Percentiles rank a stretch among this genome's conserved stretches.
Conservation (phyloP, 1,140 invertebrate genomes). For the Zaprionus kolodkinae region DNA sequence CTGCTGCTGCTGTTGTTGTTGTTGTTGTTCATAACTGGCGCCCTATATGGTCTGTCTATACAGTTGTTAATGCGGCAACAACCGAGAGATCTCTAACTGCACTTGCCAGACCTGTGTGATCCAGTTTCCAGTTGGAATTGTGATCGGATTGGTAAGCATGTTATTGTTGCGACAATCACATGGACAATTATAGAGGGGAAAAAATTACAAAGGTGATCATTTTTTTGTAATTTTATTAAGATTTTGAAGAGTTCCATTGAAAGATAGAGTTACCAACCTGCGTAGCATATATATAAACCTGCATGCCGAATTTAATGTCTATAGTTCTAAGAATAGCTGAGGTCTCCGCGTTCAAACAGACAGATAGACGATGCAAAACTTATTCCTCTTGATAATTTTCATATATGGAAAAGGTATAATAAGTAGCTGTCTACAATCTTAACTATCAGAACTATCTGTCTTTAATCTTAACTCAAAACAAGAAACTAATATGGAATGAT, state of each 20-base stretch:
- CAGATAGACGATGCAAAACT: no score
- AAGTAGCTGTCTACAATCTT: no score
- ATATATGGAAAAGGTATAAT: no score
- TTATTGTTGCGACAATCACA: neutral
- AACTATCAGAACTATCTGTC: no score
- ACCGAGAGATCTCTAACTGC: conserved; percentile 27
- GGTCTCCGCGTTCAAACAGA: neutral
- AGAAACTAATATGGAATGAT: neutral
- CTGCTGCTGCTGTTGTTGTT: neutral
- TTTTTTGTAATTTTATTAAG: neutral
- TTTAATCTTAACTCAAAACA: no score
- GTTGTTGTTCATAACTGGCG: conserved; percentile 43
- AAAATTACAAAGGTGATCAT: neutral
- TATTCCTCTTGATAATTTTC: no score
- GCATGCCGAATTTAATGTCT: neutral
- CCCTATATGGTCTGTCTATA: conserved; percentile 55
- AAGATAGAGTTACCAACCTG: no score
- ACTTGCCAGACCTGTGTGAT: conserved; percentile 10
- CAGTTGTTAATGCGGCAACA: conserved; percentile 48
- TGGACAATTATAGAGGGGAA: neutral
- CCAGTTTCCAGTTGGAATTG: conserved; percentile 25
- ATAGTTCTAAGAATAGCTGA: neutral
- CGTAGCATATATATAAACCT: neutral
- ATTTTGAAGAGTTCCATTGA: no score
- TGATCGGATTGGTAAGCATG: neutral